Base-by-base conservation (phyloP, 2,113 vertebrate genomes). In the Probosciger aterrimus region DNA sequence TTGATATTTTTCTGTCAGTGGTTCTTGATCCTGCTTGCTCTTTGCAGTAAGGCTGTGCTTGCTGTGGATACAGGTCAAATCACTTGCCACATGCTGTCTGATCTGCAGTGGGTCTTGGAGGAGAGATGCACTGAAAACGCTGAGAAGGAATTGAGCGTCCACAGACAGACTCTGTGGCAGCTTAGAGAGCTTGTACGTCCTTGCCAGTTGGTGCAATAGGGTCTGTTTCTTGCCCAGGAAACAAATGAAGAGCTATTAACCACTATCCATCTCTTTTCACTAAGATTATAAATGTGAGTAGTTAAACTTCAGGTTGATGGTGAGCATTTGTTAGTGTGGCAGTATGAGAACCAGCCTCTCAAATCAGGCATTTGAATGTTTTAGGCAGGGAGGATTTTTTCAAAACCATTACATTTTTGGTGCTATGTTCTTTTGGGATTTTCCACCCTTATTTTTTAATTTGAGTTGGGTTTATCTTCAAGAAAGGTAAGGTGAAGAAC, bases 291-390 rank as follows among this genome's bases (percentile, higher is more conserved):
- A 88, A 88, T 79, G 41, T 27, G 52, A 47, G 43, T 60, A 49
- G 76, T 88, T 94, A 75, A 88, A 90, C 55, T 86, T 35, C 50
- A 75, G 43, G 65, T 82, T 88, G 83, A 82, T 92, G 62, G 63
- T 16, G 35, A 60, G 71, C 3, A 50, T 94, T 86, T 90, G 55
- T 90, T 94, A 81, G 46, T 12, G 60, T 82, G 80, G 62, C 80
- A 65, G 47, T 27, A 18, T 55, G 76, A 88, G 90, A 94, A 62
- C 33, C 43, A 60, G 22, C 68, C 82, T 92, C 76, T 86, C 55
- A 75, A 81, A 88, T 86, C 62, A 67, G 71, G 37, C 24, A 37
- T 60, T 78, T 59, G 15, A 46, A 74, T 67, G 41, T 18, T 82
- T 82, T 46, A 82, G 47, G 13, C 47, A 81, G 47, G 12, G 80